These are phyloP conservation scores for Drosophila subobscura DNA, from an alignment of 1,140 invertebrate genomes.

Conservation along the genomic window DNA sequence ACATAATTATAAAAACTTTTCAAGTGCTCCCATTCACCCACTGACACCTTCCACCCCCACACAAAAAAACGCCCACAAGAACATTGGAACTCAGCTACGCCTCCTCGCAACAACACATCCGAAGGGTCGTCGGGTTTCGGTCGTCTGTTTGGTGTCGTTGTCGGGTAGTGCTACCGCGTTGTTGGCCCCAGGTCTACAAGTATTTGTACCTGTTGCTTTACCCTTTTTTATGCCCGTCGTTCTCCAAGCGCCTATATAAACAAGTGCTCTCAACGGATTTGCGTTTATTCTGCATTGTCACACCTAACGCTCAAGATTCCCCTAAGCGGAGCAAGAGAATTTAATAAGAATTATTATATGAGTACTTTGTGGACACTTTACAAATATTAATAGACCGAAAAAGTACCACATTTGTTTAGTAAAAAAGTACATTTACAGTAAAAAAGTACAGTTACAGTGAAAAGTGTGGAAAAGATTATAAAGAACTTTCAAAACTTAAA, in stretches of 20 bases:
- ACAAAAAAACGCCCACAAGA: constrained; percentile 35
- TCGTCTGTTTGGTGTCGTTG: constrained; percentile 21
- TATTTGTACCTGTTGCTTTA: constrained; percentile 70
- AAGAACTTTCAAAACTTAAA: background rate
- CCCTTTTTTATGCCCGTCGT: constrained; percentile 60
- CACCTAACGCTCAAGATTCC: constrained; percentile 64
- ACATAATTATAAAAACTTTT: constrained; percentile 41
- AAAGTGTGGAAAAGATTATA: constrained; percentile 20
- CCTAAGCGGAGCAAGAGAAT: constrained; percentile 18
- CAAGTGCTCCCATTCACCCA: constrained; percentile 24
- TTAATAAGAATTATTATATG: constrained; percentile 5
- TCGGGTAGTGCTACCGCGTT: constrained; percentile 5
- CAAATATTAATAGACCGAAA: constrained; percentile 10
- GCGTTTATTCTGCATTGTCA: constrained; percentile 75
- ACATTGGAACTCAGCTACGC: constrained; percentile 27
- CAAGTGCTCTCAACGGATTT: constrained; percentile 72
- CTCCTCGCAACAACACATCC: constrained; percentile 25
- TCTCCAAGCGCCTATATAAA: constrained; percentile 69
- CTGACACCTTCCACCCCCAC: background rate
- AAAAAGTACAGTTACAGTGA: constrained; percentile 37
- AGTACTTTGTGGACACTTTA: constrained; percentile 6
- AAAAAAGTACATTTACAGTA: constrained; percentile 42
- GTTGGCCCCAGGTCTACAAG: no score
- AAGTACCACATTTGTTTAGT: constrained; percentile 24
- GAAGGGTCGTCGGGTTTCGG: constrained; percentile 39